Percentiles rank a stretch among this genome's conserved stretches.
phyloP scores from a whole-genome alignment of 1,140 invertebrate species.

The Saccostrea cuccullata region DNA sequence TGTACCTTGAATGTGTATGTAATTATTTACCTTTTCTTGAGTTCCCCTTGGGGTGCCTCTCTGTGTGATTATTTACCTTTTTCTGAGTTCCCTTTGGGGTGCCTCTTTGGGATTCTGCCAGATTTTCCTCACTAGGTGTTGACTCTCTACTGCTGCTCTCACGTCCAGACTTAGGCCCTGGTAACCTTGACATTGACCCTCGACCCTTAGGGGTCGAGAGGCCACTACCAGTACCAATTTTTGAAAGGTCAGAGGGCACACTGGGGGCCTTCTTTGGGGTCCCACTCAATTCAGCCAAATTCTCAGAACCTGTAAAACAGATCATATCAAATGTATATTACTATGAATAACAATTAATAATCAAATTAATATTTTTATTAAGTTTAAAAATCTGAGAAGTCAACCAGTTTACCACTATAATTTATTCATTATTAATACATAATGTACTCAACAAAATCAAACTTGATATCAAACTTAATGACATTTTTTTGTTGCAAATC shows the following conservation, averaged over 20 bases:
- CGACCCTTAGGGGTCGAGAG: conserved; percentile 38
- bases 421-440: too few relatives aligned
- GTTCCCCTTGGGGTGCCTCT: not conserved
- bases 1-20: not conserved
- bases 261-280: conserved; percentile 62
- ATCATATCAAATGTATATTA: not conserved
- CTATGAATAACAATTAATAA: not conserved
- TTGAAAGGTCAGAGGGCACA: conserved; percentile 58
- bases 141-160: conserved; percentile 40
- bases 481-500: too few relatives aligned
- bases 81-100: not conserved
- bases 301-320: conserved; percentile 65
- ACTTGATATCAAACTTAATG: too few relatives aligned
- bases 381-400: too few relatives aligned
- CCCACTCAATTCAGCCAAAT: conserved; percentile 59
- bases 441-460: too few relatives aligned
- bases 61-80: not conserved
- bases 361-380: not conserved
- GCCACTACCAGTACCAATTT: conserved; percentile 40
- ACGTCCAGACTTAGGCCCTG: conserved; percentile 35
- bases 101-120: conserved; percentile 3
- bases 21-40: not conserved
- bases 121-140: conserved; percentile 22
- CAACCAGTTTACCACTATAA: too few relatives aligned
- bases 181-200: conserved; percentile 27